Evolutionary conservation across 2,113 vertebrate genomes (phyloP), one percentile per base, ranked within the genome.

Genomic region (Dissostichus mawsoni): DNA sequence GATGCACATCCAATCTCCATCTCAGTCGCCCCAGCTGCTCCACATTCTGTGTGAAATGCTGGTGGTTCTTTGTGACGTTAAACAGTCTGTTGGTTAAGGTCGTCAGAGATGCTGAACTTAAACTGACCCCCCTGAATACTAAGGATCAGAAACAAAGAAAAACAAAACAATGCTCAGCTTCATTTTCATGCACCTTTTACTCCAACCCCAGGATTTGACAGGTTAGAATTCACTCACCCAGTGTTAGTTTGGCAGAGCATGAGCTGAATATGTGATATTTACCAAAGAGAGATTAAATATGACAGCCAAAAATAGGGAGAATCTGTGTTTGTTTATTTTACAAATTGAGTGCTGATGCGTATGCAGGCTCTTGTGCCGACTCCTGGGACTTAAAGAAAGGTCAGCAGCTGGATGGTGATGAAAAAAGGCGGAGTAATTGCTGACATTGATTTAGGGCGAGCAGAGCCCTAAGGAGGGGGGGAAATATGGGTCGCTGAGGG

Each of bases 351-450:
- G 51, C 57, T 3, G 58, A 71, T 69, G 74, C 51, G 18, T 44
- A 16, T 47, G 18, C 64, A 11, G 45, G 11, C 76, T 75, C 69
- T 69, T 55, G n/a, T 58, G 52, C 8, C 4, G 20, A 59, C 79
- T 66, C 77, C 18, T 41, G 78, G 70, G 86, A 82, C 56, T 69
- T 72, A 56, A 57, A 61, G 51, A 50, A 87, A 76, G 80, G 78
- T 81, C 82, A 83, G 83, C 78, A 80, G 81, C 75, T 79, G 83
- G 77, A 82, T 41, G 47, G 23, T 25, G 80, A 91, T 76, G 81
- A 58, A 75, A 75, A 87, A 87, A 90, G 69, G 71, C 66, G 56
- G 66, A 73, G 74, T 81, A 70, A 83, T 89, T 80, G 81, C 80
- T 1, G 44, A 73, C 5, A 13, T 47, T 6, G 47, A 76, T 61